phyloP scores from a whole-genome alignment of 2,888 invertebrate genomes.

The Cephus runcator region DNA sequence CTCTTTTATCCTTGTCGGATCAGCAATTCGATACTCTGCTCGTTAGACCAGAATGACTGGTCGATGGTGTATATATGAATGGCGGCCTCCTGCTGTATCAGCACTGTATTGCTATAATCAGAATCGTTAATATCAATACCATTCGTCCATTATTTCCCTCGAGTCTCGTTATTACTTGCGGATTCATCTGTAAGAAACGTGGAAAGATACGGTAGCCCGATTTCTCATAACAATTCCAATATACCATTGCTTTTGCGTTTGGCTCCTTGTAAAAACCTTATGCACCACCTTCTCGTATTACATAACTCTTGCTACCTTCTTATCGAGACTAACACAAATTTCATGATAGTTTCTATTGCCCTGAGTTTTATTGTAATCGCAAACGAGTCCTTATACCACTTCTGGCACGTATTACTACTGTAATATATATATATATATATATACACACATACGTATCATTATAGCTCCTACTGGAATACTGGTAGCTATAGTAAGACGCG shows the following conservation, averaged over 20 bases:
- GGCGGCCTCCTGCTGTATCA: background rate
- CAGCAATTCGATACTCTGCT: background rate
- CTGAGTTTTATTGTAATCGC: background rate
- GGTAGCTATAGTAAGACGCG: background rate
- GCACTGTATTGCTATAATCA: background rate
- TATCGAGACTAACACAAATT: background rate
- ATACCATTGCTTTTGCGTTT: background rate
- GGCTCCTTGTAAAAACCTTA: background rate
- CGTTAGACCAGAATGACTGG: background rate
- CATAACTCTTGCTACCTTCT: background rate
- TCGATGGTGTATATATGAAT: background rate
- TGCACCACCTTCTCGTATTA: background rate
- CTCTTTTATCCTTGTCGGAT: background rate
- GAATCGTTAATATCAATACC: background rate
- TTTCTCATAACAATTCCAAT: background rate
- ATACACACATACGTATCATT: background rate
- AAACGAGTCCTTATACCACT: background rate
- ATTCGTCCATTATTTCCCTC: background rate
- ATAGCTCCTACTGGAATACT: background rate
- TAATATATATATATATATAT: background rate
- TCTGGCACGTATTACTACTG: background rate
- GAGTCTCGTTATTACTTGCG: background rate
- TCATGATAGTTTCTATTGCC: background rate
- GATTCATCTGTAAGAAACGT: background rate
- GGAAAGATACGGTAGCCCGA: background rate